Base-by-base conservation (phyloP, 2,888 invertebrate species). In the Caenorhabditis sp. region DNA sequence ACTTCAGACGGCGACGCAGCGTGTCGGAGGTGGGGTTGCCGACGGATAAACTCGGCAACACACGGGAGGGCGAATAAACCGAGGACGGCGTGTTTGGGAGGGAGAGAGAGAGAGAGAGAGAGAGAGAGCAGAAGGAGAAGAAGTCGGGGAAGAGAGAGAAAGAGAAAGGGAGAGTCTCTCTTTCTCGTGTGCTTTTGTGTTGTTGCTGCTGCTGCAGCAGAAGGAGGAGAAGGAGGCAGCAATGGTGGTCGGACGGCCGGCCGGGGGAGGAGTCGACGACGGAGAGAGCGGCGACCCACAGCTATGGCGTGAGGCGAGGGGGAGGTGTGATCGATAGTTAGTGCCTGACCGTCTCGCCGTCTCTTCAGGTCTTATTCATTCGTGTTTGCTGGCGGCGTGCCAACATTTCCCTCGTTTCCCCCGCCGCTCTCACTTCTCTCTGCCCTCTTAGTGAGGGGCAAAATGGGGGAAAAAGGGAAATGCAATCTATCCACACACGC, bases 311-410 rank as follows among this genome's bases (percentile, higher is more conserved):
- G n/a, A n/a, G 35, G 58, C 22, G 39, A 50, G 15, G 26, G 48
- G 35, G 65, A 75, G 68, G 74, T 68, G 74, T 62, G 74, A 75
- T 75, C 74, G 61, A 75, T 75, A 75, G 74, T 68, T 39, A 41
- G 50, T 26, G 26, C 35, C 22, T 59, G 53, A 59, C 59, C 59
- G 70, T 45, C 70, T 70, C 37, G 55, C 50, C 30, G 48, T 41
- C 55, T 39, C 26, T 30, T 32, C n/a, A n/a, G n/a, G 17, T 35
- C 30, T 22, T 41, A 24, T 7, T 20, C 32, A 9, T 26, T 43
- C 55, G 52, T 63, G 62, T 62, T 58, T 76, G 79, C 72, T 78
- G 79, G 79, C 79, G 62, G 58, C 56, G 45, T 68, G 79, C 79
- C 80, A 62, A 72, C 56, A 63, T 45, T 56, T 41, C 27, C 46